Evolutionary conservation across 1,140 invertebrate genomes (phyloP).

Genomic region (Galleria mellonella): DNA sequence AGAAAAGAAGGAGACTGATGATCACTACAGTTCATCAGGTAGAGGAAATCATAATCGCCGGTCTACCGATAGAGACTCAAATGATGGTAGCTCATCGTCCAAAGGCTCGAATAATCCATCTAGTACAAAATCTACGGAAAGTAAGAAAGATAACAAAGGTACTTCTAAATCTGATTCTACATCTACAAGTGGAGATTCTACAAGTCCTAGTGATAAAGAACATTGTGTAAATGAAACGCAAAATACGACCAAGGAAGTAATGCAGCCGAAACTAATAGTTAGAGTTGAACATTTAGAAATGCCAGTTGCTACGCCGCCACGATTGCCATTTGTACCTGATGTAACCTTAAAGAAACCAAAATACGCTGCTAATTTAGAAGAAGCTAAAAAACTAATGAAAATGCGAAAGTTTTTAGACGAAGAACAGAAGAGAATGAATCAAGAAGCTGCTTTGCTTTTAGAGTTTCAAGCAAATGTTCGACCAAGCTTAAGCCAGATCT

Average conservation of each 20-base stretch:
- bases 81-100: conserved; percentile 71
- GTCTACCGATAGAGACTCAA: conserved; percentile 76
- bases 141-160: conserved; percentile 48
- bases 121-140: conserved; percentile 45
- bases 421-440: conserved; percentile 73
- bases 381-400: conserved; percentile 78
- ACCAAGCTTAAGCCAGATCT: conserved; percentile 62
- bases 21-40: conserved; percentile 74
- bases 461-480: conserved; percentile 69
- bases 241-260: conserved; percentile 22
- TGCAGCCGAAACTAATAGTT: conserved; percentile 39
- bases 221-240: conserved; percentile 24
- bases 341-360: conserved; percentile 75
- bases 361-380: conserved; percentile 76
- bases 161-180: conserved; percentile 63
- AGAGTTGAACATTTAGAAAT: conserved; percentile 56
- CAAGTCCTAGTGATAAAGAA: conserved; percentile 63
- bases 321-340: conserved; percentile 47
- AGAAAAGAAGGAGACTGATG: conserved; percentile 69
- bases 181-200: conserved; percentile 57
- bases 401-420: conserved; percentile 77
- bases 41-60: conserved; percentile 64
- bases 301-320: conserved; percentile 35
- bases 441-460: conserved; percentile 63
- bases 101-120: conserved; percentile 58